Base-by-base conservation (phyloP, 2,113 vertebrate species). In the Tenrec ecaudatus region DNA sequence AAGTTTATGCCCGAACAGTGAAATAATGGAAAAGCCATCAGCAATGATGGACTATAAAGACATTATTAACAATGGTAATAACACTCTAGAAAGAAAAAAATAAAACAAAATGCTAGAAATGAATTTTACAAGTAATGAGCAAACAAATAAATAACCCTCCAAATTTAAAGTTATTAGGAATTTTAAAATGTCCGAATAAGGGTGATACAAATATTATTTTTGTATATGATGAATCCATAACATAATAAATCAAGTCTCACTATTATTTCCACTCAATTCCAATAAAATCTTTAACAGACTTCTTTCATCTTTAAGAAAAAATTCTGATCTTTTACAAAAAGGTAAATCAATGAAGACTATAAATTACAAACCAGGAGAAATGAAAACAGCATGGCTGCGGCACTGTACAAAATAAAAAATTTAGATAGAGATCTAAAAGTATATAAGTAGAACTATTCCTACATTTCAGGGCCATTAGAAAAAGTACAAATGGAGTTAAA, bases 261-360 rank as follows among this genome's bases (percentile, higher is more conserved):
- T 33, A 82, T 88, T 73, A 71, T 58, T 58, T 76, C 22, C 27
- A 40, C 66, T 83, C 86, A 92, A 43, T 79, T 79, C 66, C 3
- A 92, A 53, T 76, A 27, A 83, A 62, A 93, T 27, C 40, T 76
- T 81, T 76, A n/a, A 36, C 16, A 71, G 69, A 33, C 33, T 82
- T 57, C 2, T 53, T 53, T 53, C 10, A n/a, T 53, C 47, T 53
- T 53, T 53, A 53, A 53, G 47, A 66, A 62, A 62, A 62, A 62
- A 81, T 88, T 27, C n/a, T 88, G 22, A 88, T 57, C 22, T 76
- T 76, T 58, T 16, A 93, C 27, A 76, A 60, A 75, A 82, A 76
- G 77, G 29, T 43, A 88, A 77, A 47, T 33, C 14, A 40, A 43
- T 43, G 36, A 43, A 77, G 75, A 77, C 23, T 77, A 76, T 77